Percentiles rank a stretch among this genome's conserved stretches.
phyloP scores from a whole-genome alignment of 2,888 invertebrate genomes.

The Tinea semifulvella region DNA sequence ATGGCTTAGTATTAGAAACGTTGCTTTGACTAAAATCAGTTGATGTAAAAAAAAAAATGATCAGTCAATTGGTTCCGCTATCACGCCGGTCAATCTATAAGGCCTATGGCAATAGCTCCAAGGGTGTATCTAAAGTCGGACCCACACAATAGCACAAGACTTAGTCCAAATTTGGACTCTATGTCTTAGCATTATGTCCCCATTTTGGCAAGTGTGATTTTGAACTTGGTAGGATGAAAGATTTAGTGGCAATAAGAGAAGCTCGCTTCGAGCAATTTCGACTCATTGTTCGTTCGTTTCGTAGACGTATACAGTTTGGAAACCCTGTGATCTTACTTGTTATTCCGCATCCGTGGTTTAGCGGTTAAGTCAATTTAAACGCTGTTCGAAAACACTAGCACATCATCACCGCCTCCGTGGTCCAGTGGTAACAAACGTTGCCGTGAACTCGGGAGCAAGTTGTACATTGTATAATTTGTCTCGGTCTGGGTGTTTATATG shows the following conservation, averaged over 20 bases:
- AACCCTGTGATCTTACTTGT: no score
- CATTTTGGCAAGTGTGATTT: not conserved
- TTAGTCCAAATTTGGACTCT: slow-evolving; percentile 1
- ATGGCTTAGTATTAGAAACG: no score
- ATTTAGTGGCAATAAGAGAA: slow-evolving; percentile 63
- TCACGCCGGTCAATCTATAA: slow-evolving; percentile 20
- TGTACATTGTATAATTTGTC: no score
- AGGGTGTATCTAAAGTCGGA: slow-evolving; percentile 29
- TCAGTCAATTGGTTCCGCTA: not conserved
- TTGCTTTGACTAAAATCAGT: no score
- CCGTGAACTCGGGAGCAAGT: no score
- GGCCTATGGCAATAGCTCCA: slow-evolving; percentile 41
- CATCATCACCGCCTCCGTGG: no score
- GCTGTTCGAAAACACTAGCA: no score
- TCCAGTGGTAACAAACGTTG: no score
- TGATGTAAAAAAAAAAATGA: no score
- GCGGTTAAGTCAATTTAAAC: no score
- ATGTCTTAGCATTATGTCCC: not conserved
- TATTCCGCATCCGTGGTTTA: no score
- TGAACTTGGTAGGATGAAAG: slow-evolving; percentile 35
- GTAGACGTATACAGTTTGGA: slow-evolving; percentile 37
- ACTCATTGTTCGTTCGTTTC: slow-evolving; percentile 55
- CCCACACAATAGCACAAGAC: slow-evolving; percentile 15
- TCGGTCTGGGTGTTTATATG: no score
- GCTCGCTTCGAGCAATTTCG: slow-evolving; percentile 44